Evolutionary conservation across 2,797 vertebrate genomes (phyloP), one percentile per base, ranked within the genome.

Genomic region (Odontamblyopus lacepedii): DNA sequence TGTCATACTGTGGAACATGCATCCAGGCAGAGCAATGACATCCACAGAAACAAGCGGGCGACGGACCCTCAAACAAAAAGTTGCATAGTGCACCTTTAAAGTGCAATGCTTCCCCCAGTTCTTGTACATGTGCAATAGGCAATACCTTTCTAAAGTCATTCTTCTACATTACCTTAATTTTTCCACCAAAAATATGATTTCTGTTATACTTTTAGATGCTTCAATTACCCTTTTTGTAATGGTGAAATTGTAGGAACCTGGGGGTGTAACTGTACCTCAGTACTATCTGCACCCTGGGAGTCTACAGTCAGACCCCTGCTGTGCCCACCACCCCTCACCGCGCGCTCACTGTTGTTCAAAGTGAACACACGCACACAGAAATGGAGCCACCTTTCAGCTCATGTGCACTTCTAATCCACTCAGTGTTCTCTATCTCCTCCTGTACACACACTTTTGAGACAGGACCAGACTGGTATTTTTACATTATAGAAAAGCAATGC

Each of bases 341-440:
- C 77, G 76, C 72, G 70, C 73, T 87, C 75, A 41, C 50, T 75
- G 75, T 70, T 73, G 73, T 64, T 90, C 84, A 85, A 85, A 88
- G 78, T 79, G 73, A 85, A 79, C 73, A 61, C 75, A 81, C 60
- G 72, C 76, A 70, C 60, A 72, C 53, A 71, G 6, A 12, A 66
- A 77, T 80, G 62, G 83, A 77, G 67, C 16, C 4, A 86, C 84
- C 87, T 89, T 86, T 88, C 72, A 60, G 80, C 85, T 81, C 70
- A 67, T 82, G 73, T 83, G 75, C 65, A 63, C 32, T 75, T 89
- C 81, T 85, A 82, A 89, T 87, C 72, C 44, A 48, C 44, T 48
- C 44, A 4, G 44, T 48, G 44, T 13, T 48, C 3, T 48, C 44
- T 15, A 4, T 48, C 56, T 82, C 50, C 61, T 82, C 53, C 63